These are phyloP conservation scores for Symphodus melops DNA, from an alignment of 2,113 vertebrate species.

Conservation along the genomic window DNA sequence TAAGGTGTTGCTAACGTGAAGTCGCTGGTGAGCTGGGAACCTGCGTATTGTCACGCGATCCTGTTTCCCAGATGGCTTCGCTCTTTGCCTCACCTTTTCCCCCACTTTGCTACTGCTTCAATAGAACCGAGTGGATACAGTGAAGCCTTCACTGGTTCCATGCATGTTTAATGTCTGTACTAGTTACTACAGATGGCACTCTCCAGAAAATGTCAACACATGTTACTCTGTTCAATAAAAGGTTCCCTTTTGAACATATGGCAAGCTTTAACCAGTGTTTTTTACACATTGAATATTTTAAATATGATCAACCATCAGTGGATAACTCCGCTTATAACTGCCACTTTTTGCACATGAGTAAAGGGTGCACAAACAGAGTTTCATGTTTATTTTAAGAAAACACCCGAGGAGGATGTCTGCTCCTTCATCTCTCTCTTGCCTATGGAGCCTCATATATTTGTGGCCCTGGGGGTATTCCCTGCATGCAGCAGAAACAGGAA, in stretches of 20 bases:
- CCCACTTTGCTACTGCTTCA: background rate
- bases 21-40: constrained; percentile 34
- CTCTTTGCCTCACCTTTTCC: constrained; percentile 27
- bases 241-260: constrained; percentile 31
- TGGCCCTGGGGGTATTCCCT: constrained; percentile 57
- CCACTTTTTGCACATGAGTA: constrained; percentile 24
- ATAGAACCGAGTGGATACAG: constrained; percentile 13
- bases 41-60: constrained; percentile 49
- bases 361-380: constrained; percentile 43
- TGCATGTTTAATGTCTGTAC: constrained; percentile 66
- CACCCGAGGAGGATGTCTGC: constrained; percentile 52
- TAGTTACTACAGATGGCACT: constrained; percentile 42
- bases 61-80: constrained; percentile 38
- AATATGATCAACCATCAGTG: constrained; percentile 34
- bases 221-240: constrained; percentile 31
- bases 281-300: constrained; percentile 60
- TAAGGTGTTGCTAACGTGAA: constrained; percentile 59
- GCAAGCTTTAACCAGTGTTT: constrained; percentile 40
- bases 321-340: constrained; percentile 36
- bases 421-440: constrained; percentile 61
- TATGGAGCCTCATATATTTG: constrained; percentile 51
- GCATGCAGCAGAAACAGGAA: constrained; percentile 64
- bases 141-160: constrained; percentile 33
- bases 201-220: constrained; percentile 42
- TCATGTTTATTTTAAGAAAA: constrained; percentile 73